These are phyloP conservation scores for Pomatostomus ruficeps DNA, from an alignment of 2,113 vertebrate genomes.

Conservation along the genomic window DNA sequence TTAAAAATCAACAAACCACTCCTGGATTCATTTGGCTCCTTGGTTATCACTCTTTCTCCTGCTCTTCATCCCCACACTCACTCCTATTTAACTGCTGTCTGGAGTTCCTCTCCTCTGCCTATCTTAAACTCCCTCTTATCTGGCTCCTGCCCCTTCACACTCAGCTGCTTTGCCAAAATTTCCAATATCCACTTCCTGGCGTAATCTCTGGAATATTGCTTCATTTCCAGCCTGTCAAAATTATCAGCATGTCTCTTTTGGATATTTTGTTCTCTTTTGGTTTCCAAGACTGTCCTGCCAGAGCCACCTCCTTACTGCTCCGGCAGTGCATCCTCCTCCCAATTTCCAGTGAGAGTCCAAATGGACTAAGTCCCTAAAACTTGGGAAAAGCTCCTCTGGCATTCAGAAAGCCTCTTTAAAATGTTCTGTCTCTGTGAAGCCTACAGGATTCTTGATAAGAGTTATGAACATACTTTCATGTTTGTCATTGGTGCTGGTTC, in stretches of 20 bases:
- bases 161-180: background rate
- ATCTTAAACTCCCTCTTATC: background rate
- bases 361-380: background rate
- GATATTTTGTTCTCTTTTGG: background rate
- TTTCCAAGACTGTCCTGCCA: background rate
- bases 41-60: background rate
- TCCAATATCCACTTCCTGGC: background rate
- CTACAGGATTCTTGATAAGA: background rate
- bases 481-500: background rate
- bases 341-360: background rate
- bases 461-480: background rate
- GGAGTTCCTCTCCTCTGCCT: background rate
- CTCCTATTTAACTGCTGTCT: background rate
- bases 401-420: background rate
- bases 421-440: background rate
- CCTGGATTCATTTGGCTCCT: background rate
- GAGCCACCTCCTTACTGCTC: background rate
- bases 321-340: background rate
- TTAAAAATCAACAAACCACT: background rate
- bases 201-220: background rate
- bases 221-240: background rate
- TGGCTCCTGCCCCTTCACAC: background rate
- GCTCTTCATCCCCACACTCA: accelerated
- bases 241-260: background rate
- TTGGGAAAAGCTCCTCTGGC: background rate